Conservation (phyloP, 1,140 invertebrate species). For the Drosophila paulistorum region DNA sequence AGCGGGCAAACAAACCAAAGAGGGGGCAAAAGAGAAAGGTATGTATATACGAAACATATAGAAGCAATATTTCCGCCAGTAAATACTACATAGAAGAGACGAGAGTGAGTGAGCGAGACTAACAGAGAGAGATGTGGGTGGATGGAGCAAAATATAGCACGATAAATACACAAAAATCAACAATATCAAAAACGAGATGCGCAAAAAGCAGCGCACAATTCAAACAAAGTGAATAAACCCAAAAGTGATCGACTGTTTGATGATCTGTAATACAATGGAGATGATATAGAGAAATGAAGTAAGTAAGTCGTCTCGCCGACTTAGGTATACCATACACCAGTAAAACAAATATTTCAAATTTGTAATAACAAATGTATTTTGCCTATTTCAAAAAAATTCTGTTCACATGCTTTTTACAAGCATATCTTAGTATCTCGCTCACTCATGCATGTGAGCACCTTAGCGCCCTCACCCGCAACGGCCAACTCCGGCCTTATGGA, state of each 20-base stretch:
- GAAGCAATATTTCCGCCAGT: constrained; percentile 63
- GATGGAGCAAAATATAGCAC: constrained; percentile 37
- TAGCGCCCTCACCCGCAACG: too few species aligned
- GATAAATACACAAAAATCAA: constrained; percentile 47
- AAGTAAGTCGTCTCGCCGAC: too few species aligned
- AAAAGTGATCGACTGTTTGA: constrained; percentile 4
- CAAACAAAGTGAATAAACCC: constrained; percentile 22
- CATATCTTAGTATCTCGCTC: too few species aligned
- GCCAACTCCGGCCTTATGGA: too few species aligned
- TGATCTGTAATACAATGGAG: constrained; percentile 20
- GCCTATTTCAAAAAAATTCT: too few species aligned
- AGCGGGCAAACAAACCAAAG: too few species aligned
- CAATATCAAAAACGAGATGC: constrained; percentile 51
- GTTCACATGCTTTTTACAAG: too few species aligned
- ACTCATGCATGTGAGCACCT: too few species aligned
- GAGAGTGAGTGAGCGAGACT: background rate
- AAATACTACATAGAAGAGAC: constrained; percentile 14
- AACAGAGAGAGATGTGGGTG: background rate
- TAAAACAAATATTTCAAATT: too few species aligned
- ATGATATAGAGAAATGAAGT: too few species aligned
- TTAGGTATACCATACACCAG: too few species aligned
- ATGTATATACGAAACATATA: constrained; percentile 31
- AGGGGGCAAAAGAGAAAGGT: background rate
- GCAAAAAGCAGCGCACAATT: constrained; percentile 40
- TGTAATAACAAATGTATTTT: too few species aligned